Evolutionary conservation across 1,140 invertebrate species (phyloP).

Genomic region (Brachionus angularis): DNA sequence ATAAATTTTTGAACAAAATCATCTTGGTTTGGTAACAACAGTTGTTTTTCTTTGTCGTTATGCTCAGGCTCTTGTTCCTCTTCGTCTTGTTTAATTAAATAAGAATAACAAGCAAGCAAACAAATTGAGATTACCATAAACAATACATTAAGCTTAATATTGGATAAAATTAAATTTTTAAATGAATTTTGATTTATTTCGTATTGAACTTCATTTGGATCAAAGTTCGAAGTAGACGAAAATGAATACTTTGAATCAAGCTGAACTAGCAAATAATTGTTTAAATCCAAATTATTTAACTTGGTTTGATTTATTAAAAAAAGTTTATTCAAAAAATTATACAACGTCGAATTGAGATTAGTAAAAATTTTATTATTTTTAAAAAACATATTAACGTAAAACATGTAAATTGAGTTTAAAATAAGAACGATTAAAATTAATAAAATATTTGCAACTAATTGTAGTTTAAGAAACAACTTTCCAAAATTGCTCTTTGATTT

Average conservation of each 20-base stretch:
- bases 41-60: not conserved
- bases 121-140: constrained; percentile 25
- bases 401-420: not conserved
- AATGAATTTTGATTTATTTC: not conserved
- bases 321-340: not conserved
- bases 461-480: not conserved
- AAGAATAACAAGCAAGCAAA: constrained; percentile 2
- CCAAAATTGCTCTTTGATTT: not conserved
- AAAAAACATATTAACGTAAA: not conserved
- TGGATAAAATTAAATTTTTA: not conserved
- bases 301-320: not conserved
- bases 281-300: not conserved
- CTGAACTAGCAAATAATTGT: not conserved
- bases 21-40: not conserved
- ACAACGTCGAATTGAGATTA: not conserved
- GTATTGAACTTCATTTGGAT: not conserved
- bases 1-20: too few species aligned
- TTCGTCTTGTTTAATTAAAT: not conserved
- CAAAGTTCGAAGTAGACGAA: too few species aligned
- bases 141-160: constrained; percentile 10
- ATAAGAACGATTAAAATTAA: not conserved
- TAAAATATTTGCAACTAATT: not conserved
- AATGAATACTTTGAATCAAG: constrained; percentile 7
- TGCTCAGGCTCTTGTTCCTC: not conserved
- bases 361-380: not conserved